Conservation (phyloP, 2,888 invertebrate genomes). For the Plutella xylostella region DNA sequence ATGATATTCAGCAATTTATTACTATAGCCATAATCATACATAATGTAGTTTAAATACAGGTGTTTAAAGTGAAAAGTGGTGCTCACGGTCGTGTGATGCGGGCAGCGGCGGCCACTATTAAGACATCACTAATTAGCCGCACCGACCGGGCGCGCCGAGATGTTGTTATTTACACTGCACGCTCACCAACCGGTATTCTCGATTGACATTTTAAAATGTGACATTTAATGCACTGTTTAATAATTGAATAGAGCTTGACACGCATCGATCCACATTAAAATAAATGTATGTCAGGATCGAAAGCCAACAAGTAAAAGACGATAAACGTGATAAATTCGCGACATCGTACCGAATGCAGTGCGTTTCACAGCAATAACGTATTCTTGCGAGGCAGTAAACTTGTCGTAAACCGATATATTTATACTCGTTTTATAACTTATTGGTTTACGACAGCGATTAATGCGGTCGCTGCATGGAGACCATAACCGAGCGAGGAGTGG, state of each 20-base stretch:
- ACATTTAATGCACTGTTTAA: too few relatives aligned
- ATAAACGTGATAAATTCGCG: constrained; percentile 1
- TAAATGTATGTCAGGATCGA: too few relatives aligned
- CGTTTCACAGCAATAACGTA: constrained; percentile 39
- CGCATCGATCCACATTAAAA: not conserved
- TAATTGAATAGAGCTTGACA: not conserved
- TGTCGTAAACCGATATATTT: constrained; percentile 49
- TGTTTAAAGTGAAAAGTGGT: not conserved
- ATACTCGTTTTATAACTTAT: constrained; percentile 52
- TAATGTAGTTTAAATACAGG: too few relatives aligned
- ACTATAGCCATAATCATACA: too few relatives aligned
- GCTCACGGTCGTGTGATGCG: too few relatives aligned
- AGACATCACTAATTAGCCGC: constrained; percentile 16
- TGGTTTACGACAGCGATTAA: constrained; percentile 49
- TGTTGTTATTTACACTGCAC: too few relatives aligned
- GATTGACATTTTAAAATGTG: constrained; percentile 1
- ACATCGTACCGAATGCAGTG: constrained; percentile 20
- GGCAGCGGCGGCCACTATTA: constrained; percentile 14
- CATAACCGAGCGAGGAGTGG: constrained; percentile 23
- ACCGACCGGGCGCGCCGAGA: constrained; percentile 9
- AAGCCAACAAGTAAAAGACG: constrained; percentile 1
- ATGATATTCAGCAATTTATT: too few relatives aligned
- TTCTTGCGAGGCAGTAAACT: constrained; percentile 48
- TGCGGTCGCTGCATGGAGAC: constrained; percentile 37
- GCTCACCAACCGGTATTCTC: not conserved